phyloP scores from a whole-genome alignment of 2,888 invertebrate species.

The Latrodectus hesperus region DNA sequence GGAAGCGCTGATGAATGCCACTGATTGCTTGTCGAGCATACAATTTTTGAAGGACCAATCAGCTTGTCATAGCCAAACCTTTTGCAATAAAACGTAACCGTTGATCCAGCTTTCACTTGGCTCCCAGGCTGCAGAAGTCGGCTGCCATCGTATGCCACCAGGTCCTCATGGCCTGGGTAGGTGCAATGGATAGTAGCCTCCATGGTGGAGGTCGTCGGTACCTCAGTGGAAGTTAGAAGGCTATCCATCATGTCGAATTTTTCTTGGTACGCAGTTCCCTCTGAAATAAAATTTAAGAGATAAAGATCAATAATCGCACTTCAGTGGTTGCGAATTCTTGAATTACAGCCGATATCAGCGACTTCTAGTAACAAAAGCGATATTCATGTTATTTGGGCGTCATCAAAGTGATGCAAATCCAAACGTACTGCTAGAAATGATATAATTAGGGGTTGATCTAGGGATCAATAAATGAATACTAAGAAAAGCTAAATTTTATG shows the following conservation, averaged over 20 bases:
- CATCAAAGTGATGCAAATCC: no score
- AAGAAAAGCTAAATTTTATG: no score
- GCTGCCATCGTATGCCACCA: slow-evolving; percentile 25
- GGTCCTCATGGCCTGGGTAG: neutral
- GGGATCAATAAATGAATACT: no score
- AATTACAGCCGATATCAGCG: no score
- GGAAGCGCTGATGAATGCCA: slow-evolving; percentile 41
- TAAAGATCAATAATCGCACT: no score
- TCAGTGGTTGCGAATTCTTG: no score
- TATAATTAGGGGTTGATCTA: no score
- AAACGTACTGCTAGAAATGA: no score
- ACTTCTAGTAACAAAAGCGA: no score
- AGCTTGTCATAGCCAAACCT: slow-evolving; percentile 15
- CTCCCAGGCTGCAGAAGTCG: neutral
- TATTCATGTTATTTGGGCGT: no score
- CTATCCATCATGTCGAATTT: no score
- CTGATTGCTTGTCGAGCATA: slow-evolving; percentile 2
- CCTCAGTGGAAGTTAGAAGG: neutral
- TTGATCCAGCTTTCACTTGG: slow-evolving; percentile 11
- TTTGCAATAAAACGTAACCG: slow-evolving; percentile 22
- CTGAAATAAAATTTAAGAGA: neutral
- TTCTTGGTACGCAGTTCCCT: neutral
- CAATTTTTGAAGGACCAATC: slow-evolving; percentile 17
- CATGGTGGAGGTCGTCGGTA: neutral
- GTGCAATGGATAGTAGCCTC: slow-evolving; percentile 11